Evolutionary conservation across 2,888 invertebrate species (phyloP), one percentile per base, ranked within the genome.

Genomic region (Eurytoma californica): DNA sequence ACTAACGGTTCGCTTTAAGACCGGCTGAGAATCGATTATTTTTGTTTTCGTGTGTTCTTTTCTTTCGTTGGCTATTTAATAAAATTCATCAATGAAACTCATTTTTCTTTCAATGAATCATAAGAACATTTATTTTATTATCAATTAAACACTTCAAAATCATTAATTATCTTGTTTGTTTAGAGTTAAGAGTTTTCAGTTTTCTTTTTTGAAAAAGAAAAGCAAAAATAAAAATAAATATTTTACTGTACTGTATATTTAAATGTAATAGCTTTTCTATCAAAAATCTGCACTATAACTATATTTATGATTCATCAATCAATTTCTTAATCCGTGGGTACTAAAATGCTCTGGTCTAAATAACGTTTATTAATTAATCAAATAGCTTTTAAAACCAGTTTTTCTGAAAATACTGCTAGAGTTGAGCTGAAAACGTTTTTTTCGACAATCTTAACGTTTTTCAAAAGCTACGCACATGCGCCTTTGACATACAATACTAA

Each of bases 1-100:
- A 66, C 79, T 79, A 79, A 79, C 79, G 79, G 79, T 20, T 74
- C 70, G 63, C 39, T 55, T 39, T 12, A 53, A 12, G 14, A 51
- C 51, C 49, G 53, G 39, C 67, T 69, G 57, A 14, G 58, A 16
- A 78, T 68, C 78, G 73, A 72, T 76, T 76, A 80, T 67, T 69
- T 75, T 75, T 14, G 55, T 30, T 72, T 3, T 16, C 28, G 20
- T 14, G 9, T 20, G 49, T 4, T n/a, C 9, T 5, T 28, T 67
- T 20, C 5, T 39, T 13, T 61, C n/a, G 53, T n/a, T 53, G 53
- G 14, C n/a, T n/a, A 5, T 53, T 53, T 16, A n/a, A 53, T 53
- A 53, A 14, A n/a, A 53, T 53, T 53, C 14, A 53, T 53, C n/a
- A n/a, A 53, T 39, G 39, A 39, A 39, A 39, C 39, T 39, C 39